A percentile compares a stretch with the other conserved stretches of the same genome.
Evolutionary conservation across 2,888 invertebrate species (phyloP).

Genomic region (Erebia palarica): DNA sequence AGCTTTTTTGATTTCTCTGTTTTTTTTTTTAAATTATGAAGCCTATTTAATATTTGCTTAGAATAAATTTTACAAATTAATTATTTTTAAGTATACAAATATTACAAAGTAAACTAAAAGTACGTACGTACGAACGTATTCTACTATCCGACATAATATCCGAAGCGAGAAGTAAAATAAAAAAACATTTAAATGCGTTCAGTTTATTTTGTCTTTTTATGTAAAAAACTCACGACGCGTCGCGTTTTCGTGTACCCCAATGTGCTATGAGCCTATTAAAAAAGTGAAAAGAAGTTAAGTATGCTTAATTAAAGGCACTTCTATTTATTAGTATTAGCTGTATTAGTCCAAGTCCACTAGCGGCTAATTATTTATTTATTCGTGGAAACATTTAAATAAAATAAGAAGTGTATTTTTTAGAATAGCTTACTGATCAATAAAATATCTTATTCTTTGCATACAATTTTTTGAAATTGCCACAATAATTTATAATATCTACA

Average conservation of each 20-base stretch:
- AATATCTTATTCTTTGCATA: not conserved
- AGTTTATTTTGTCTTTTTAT: too few species aligned
- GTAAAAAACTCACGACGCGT: too few species aligned
- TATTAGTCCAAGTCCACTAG: slow-evolving; percentile 4
- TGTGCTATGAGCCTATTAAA: too few species aligned
- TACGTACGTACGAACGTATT: not conserved
- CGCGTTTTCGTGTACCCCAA: too few species aligned
- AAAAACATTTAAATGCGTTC: not conserved
- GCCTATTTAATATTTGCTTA: too few species aligned
- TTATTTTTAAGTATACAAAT: not conserved
- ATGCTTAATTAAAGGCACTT: too few species aligned
- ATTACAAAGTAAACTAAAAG: not conserved
- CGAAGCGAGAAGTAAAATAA: not conserved
- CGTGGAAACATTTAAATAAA: not conserved
- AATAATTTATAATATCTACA: not conserved
- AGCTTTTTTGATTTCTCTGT: too few species aligned
- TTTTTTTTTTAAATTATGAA: too few species aligned
- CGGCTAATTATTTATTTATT: not conserved
- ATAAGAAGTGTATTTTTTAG: not conserved
- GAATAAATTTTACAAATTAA: not conserved
- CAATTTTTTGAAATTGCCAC: too few species aligned
- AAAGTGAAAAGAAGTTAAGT: not conserved
- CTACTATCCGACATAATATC: not conserved
- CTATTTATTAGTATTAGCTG: not conserved
- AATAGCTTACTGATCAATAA: not conserved